A percentile compares a stretch with the other conserved stretches of the same genome.
These are phyloP conservation scores for Xenotilapia flavipinnis DNA, from an alignment of 2,113 vertebrate species.

Conservation along the genomic window DNA sequence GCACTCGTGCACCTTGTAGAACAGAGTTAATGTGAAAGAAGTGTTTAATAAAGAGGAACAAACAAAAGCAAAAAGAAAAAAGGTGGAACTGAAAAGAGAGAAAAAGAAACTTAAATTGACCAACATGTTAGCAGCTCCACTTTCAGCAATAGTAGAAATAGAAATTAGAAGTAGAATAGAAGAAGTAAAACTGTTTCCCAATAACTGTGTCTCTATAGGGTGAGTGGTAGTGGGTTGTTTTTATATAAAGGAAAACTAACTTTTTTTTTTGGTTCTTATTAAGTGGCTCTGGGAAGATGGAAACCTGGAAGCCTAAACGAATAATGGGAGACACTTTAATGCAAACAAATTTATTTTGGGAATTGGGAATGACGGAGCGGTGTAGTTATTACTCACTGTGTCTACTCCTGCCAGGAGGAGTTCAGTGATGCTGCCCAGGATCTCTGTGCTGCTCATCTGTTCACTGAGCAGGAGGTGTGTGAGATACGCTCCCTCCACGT, in stretches of 20 bases:
- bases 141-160: background rate
- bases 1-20: background rate
- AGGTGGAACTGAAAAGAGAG: background rate
- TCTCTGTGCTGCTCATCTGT: constrained; percentile 68
- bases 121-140: background rate
- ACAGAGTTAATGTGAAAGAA: background rate
- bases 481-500: constrained; percentile 73
- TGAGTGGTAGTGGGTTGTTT: background rate
- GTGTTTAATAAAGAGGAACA: background rate
- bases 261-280: background rate
- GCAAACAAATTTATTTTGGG: background rate
- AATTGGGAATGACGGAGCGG: background rate
- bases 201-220: background rate
- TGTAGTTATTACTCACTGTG: constrained; percentile 60
- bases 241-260: background rate
- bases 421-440: constrained; percentile 76
- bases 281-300: background rate
- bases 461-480: constrained; percentile 75
- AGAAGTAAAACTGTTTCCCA: background rate
- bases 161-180: background rate
- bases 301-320: background rate
- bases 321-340: background rate
- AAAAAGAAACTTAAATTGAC: background rate
- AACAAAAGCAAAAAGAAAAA: background rate
- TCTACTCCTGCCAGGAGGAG: constrained; percentile 79